These are phyloP conservation scores for Kryphioiulus occultus DNA, from an alignment of 2,888 invertebrate species.

Conservation along the genomic window DNA sequence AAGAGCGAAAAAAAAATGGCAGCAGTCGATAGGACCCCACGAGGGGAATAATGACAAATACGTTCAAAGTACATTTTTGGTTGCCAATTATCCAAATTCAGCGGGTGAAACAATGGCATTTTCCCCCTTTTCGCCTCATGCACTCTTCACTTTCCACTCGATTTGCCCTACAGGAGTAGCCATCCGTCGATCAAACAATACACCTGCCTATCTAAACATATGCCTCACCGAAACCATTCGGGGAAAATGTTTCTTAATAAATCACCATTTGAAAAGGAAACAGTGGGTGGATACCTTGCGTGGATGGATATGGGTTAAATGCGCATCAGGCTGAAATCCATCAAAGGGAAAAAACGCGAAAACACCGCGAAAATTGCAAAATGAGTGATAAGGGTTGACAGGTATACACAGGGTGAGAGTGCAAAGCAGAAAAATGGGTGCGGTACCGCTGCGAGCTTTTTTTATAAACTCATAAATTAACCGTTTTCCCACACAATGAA, in stretches of 20 bases:
- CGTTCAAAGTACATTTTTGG: background rate
- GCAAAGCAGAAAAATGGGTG: background rate
- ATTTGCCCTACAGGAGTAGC: background rate
- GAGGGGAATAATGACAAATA: background rate
- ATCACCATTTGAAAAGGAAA: background rate
- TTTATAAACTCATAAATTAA: background rate
- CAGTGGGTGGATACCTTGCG: background rate
- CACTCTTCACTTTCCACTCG: background rate
- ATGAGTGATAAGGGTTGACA: constrained; percentile 5
- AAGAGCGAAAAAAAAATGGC: background rate
- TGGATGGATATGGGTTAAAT: background rate
- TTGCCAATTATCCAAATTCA: background rate
- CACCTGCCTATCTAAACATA: background rate
- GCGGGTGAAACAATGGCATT: background rate
- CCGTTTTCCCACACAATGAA: background rate
- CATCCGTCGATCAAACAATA: background rate
- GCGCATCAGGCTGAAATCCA: background rate
- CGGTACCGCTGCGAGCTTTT: background rate
- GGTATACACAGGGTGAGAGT: background rate
- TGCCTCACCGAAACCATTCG: background rate
- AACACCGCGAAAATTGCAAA: background rate
- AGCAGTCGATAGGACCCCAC: background rate
- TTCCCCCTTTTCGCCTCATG: background rate
- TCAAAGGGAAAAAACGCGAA: background rate
- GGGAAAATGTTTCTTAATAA: constrained; percentile 5